Percentiles rank a stretch among this genome's conserved stretches.
phyloP scores from a whole-genome alignment of 1,140 invertebrate species.

The Lordiphosa collinella region DNA sequence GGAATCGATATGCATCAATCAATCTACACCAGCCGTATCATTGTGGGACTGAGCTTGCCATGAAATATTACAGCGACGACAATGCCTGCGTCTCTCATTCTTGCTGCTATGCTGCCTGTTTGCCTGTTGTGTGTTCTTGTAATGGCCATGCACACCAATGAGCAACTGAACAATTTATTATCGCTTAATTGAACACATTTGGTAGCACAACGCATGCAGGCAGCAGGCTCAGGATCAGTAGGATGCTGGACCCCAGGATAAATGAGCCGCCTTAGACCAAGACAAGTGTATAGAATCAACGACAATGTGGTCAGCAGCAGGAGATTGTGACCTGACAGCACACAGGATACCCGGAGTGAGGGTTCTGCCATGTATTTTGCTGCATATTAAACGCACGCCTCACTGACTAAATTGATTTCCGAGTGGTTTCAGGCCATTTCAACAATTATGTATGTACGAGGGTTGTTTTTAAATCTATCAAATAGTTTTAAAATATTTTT shows the following conservation, averaged over 20 bases:
- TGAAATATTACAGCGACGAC: constrained; percentile 69
- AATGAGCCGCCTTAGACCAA: constrained; percentile 19
- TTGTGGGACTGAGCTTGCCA: constrained; percentile 20
- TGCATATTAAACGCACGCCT: constrained; percentile 48
- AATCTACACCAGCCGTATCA: constrained; percentile 11
- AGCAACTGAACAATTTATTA: constrained; percentile 78
- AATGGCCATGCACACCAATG: constrained; percentile 68
- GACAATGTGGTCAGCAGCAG: constrained; percentile 26
- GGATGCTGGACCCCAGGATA: constrained; percentile 13
- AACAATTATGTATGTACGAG: no score
- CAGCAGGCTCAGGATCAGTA: constrained; percentile 7
- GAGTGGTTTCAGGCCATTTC: constrained; percentile 13
- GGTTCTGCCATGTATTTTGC: constrained; percentile 19
- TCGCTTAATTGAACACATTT: constrained; percentile 78
- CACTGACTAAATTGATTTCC: constrained; percentile 49
- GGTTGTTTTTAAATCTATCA: no score
- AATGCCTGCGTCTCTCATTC: constrained; percentile 43
- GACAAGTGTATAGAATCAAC: constrained; percentile 35
- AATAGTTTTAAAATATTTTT: no score
- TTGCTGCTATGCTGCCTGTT: constrained; percentile 28
- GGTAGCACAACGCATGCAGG: constrained; percentile 8
- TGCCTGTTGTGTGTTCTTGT: constrained; percentile 34
- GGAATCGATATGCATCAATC: constrained; percentile 70
- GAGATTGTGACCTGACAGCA: constrained; percentile 1
- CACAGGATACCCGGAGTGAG: constrained; percentile 3